These are phyloP conservation scores for Gastrophysa polygoni DNA, from an alignment of 2,888 invertebrate genomes.

Conservation along the genomic window DNA sequence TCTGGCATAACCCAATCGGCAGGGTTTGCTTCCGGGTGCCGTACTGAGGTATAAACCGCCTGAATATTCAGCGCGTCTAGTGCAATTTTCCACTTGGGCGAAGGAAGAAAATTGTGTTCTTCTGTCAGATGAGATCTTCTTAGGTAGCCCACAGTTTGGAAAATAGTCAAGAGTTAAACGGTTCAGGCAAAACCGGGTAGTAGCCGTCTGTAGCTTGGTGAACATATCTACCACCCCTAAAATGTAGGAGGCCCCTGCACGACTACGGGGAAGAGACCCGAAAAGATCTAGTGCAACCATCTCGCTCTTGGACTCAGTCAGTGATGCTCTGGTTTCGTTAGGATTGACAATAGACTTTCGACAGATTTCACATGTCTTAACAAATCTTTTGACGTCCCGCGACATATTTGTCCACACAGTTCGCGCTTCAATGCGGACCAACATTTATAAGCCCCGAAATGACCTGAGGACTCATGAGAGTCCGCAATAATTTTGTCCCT, in stretches of 20 bases:
- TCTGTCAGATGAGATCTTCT: not conserved
- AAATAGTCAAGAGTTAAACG: not conserved
- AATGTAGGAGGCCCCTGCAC: no score
- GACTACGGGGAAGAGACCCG: no score
- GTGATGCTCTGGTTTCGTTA: no score
- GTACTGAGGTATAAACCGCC: not conserved
- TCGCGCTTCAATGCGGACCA: not conserved
- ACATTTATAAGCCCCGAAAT: not conserved
- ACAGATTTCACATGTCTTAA: not conserved
- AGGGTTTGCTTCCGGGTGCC: not conserved
- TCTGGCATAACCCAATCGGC: not conserved
- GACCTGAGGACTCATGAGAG: not conserved
- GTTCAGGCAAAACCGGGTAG: not conserved
- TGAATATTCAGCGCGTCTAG: not conserved
- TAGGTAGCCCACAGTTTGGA: not conserved
- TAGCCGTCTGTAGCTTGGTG: no score
- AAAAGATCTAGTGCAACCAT: no score
- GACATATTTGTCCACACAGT: not conserved
- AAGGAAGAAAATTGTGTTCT: not conserved
- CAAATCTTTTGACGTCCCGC: not conserved
- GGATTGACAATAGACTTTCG: no score
- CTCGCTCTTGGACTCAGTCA: no score
- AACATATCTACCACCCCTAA: no score
- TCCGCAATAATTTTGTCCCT: not conserved
- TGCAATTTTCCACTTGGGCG: not conserved